These are phyloP conservation scores for Eulemur rufifrons DNA, from an alignment of 2,113 vertebrate genomes.

Conservation along the genomic window DNA sequence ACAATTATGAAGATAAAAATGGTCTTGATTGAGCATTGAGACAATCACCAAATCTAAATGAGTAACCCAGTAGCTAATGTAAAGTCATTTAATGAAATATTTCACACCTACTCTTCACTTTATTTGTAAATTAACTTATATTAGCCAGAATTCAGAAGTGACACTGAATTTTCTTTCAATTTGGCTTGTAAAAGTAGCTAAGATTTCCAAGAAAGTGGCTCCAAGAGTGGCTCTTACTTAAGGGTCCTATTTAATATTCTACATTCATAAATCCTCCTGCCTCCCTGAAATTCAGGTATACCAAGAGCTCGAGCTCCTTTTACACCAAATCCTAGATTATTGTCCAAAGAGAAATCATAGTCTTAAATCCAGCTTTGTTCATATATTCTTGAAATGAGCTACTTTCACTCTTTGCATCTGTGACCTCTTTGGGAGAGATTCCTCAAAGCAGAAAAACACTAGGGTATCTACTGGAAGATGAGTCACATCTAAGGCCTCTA, in stretches of 20 bases:
- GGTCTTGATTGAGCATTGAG: neutral
- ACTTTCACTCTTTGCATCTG: neutral
- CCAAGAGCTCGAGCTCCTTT: neutral
- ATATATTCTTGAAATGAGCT: neutral
- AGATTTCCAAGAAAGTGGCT: neutral
- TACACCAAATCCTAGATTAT: neutral
- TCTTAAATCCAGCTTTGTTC: neutral
- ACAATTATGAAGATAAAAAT: conserved; percentile 33
- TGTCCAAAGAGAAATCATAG: neutral
- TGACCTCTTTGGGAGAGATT: neutral
- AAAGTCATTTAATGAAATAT: conserved; percentile 35
- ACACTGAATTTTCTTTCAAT: neutral
- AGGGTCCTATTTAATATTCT: neutral
- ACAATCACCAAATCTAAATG: conserved; percentile 40
- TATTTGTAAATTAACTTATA: conserved; percentile 48
- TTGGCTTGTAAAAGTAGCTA: neutral
- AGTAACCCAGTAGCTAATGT: neutral
- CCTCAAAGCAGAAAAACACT: neutral
- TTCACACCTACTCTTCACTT: conserved; percentile 4
- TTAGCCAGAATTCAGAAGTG: neutral
- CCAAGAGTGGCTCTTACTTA: neutral
- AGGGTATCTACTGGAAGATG: neutral
- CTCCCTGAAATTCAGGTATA: neutral
- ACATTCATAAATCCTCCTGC: neutral
- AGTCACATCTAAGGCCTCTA: neutral